These are phyloP conservation scores for Microcebus ravelobensis DNA, from an alignment of 2,113 vertebrate genomes.

Conservation along the genomic window DNA sequence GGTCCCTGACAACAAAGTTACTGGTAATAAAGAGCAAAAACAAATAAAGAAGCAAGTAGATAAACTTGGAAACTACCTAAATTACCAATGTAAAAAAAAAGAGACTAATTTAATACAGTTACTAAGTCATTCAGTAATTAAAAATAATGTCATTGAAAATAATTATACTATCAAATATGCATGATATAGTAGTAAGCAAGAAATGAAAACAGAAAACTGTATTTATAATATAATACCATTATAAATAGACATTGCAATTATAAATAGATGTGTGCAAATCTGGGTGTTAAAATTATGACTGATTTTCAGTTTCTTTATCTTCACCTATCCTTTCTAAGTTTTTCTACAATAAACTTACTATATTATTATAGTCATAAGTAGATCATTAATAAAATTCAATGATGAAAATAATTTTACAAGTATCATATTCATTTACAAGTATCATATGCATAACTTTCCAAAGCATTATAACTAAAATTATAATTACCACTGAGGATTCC, in stretches of 20 bases:
- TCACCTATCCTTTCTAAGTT: background rate
- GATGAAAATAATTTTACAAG: background rate
- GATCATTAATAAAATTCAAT: background rate
- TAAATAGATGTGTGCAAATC: background rate
- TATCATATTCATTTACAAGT: background rate
- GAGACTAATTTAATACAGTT: background rate
- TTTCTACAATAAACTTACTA: background rate
- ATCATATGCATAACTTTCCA: background rate
- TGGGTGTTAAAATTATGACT: background rate
- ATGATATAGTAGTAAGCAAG: background rate
- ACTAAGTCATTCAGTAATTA: background rate
- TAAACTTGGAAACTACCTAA: slow-evolving; percentile 4
- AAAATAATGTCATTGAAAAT: background rate
- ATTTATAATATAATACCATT: background rate
- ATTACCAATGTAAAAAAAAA: background rate
- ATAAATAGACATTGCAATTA: background rate
- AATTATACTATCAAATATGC: background rate
- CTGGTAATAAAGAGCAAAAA: background rate
- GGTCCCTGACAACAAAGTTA: background rate
- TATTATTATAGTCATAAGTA: background rate
- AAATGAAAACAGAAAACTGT: background rate
- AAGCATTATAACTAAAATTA: background rate
- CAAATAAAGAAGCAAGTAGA: background rate
- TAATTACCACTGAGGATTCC: background rate
- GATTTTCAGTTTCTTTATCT: background rate